Base-by-base conservation (phyloP, 1,140 invertebrate genomes). In the Leptoteleia sp. region DNA sequence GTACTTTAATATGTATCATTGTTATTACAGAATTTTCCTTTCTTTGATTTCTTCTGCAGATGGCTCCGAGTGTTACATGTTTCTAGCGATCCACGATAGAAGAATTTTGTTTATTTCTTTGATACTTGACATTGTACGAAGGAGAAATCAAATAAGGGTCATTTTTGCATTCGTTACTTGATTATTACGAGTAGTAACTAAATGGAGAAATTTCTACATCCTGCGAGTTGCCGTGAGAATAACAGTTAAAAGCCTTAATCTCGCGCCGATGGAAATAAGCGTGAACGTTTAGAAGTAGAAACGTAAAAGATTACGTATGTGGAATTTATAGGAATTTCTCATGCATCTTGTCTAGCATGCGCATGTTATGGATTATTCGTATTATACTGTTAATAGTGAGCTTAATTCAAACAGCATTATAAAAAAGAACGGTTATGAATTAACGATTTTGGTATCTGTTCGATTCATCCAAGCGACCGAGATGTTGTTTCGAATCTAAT, bases 331-430 rank as follows among this genome's bases (percentile, higher is more conserved):
- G 54, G 59, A 81, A 81, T 87, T 81, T 87, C 79, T 84, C 76
- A 42, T 81, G 78, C 72, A 77, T 70, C 68, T 79, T 78, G 33
- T 81, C 16, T 72, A 38, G 80, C 78, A 84, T 88, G 84, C 79
- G 88, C 86, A 89, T 88, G 88, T 75, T 81, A 81, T 65, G 45
- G 73, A 83, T 84, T 81, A 84, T 85, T 57, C 59, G 65, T 77
- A 77, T 72, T 88, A 89, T 85, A 89, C 85, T 89, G 88, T 89
- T 89, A 89, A 89, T 89, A 89, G 88, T 89, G 88, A 89, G 88
- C 87, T 89, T 89, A 88, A 89, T 85, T 85, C 82, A 87, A 82
- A 86, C 85, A 84, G 82, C 81, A 83, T 84, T 87, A 83, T 81
- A 82, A 82, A 79, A n/a, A n/a, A 38, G 19, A 48, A 79, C 80